phyloP scores from a whole-genome alignment of 2,888 invertebrate genomes.

The Synergus itoensis region DNA sequence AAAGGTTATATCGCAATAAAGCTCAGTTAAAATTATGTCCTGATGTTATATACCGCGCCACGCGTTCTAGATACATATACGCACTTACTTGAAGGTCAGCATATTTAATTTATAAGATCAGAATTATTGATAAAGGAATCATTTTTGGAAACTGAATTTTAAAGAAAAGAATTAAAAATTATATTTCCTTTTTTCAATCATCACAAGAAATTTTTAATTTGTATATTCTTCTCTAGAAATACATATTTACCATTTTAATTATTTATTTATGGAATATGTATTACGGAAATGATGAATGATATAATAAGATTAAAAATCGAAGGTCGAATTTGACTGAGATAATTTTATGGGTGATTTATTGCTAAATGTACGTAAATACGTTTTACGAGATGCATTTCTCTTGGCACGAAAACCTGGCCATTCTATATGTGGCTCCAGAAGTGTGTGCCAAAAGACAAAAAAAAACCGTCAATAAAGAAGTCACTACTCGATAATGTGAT shows the following conservation, averaged over 20 bases:
- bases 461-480: conserved; percentile 15
- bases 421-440: conserved; percentile 19
- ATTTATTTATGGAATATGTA: too few species aligned
- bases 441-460: conserved; percentile 9
- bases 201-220: too few species aligned
- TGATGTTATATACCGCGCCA: conserved; percentile 40
- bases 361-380: conserved; percentile 8
- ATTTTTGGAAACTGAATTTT: neutral
- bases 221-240: too few species aligned
- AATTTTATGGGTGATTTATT: neutral
- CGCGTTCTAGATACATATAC: conserved; percentile 42
- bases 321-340: neutral
- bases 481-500: neutral
- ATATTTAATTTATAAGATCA: conserved; percentile 19
- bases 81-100: conserved; percentile 21
- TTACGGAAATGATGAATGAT: too few species aligned
- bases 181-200: neutral
- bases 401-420: conserved; percentile 26
- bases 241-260: too few species aligned
- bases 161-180: conserved; percentile 9
- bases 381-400: conserved; percentile 30
- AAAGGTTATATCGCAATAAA: conserved; percentile 67
- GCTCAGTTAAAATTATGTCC: conserved; percentile 69
- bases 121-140: conserved; percentile 1
- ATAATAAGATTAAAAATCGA: neutral